A percentile compares a stretch with the other conserved stretches of the same genome.
These are phyloP conservation scores for Acestrorhynchus altus DNA, from an alignment of 2,797 vertebrate species.

Conservation along the genomic window DNA sequence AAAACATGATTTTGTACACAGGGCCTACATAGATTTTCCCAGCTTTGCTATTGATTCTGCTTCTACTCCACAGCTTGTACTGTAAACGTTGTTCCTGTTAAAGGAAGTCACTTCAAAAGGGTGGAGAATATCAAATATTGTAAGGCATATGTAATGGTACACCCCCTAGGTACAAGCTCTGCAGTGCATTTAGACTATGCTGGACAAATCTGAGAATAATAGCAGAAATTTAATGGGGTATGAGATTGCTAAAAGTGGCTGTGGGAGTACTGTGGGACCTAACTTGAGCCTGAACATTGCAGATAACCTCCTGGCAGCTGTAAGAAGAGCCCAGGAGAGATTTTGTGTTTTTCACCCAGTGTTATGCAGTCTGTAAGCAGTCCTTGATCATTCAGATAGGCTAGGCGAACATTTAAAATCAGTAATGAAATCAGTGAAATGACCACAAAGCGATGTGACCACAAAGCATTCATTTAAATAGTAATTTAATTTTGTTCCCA, in stretches of 20 bases:
- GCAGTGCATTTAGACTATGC: not conserved
- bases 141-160: constrained; percentile 16
- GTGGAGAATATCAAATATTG: constrained; percentile 30
- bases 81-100: constrained; percentile 35
- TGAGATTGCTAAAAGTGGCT: not conserved
- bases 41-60: constrained; percentile 71
- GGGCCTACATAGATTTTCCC: constrained; percentile 69
- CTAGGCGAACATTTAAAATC: not conserved
- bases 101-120: constrained; percentile 54
- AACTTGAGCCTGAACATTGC: not conserved
- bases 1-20: constrained; percentile 72
- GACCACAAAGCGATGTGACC: too few relatives aligned
- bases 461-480: not conserved
- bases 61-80: constrained; percentile 66
- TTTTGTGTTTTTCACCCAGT: not conserved
- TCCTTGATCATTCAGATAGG: not conserved
- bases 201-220: not conserved
- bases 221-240: not conserved
- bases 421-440: not conserved
- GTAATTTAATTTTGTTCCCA: not conserved
- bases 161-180: not conserved
- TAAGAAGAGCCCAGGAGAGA: not conserved
- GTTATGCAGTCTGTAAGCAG: not conserved
- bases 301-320: not conserved
- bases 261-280: not conserved